phyloP scores from a whole-genome alignment of 2,113 vertebrate genomes.

The Leiothrix lutea region DNA sequence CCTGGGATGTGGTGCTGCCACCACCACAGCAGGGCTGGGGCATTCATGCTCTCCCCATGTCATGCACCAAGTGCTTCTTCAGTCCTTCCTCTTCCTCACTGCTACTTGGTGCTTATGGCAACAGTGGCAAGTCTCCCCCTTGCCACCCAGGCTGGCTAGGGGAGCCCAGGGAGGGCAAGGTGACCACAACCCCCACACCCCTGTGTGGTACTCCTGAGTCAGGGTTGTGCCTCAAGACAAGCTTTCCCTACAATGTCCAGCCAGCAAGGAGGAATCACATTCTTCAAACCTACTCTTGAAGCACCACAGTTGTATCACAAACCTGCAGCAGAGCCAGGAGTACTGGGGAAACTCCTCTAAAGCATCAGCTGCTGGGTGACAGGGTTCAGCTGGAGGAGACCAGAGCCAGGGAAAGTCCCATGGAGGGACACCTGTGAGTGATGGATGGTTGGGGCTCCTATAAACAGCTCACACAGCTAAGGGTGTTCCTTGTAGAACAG shows the following conservation, averaged over 20 bases:
- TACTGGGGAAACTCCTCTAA: neutral
- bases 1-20: neutral
- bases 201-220: neutral
- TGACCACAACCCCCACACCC: neutral
- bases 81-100: neutral
- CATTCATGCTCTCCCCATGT: fast-evolving
- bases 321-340: neutral
- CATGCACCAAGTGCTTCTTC: neutral
- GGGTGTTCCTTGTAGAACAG: neutral
- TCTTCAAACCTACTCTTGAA: neutral
- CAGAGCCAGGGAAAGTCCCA: neutral
- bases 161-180: neutral
- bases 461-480: neutral
- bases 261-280: neutral
- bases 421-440: neutral
- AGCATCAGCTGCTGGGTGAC: neutral
- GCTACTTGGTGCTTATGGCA: neutral
- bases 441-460: neutral
- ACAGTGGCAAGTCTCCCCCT: neutral
- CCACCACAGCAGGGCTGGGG: fast-evolving
- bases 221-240: neutral
- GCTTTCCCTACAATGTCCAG: neutral
- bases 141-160: neutral
- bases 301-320: neutral
- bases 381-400: neutral